phyloP scores from a whole-genome alignment of 2,888 invertebrate genomes.

The Meganola albula region DNA sequence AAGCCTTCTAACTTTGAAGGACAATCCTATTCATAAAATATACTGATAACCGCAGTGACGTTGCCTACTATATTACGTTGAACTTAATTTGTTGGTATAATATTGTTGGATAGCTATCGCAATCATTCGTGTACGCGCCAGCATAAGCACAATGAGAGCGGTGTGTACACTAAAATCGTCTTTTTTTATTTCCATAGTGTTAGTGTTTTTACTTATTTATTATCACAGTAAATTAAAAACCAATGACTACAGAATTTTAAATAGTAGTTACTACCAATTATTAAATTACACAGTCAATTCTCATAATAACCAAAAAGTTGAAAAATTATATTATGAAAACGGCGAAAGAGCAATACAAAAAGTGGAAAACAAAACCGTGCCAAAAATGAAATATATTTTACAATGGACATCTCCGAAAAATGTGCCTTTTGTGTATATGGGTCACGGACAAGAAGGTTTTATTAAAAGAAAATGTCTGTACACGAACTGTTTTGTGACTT shows the following conservation, averaged over 20 bases:
- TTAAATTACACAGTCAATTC: too few relatives aligned
- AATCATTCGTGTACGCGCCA: too few relatives aligned
- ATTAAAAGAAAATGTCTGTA: slow-evolving; percentile 41
- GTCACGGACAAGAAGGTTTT: slow-evolving; percentile 34
- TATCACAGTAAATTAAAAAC: not conserved
- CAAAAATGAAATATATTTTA: slow-evolving; percentile 41
- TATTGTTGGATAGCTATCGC: too few relatives aligned
- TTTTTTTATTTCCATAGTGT: slow-evolving; percentile 1
- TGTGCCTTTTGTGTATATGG: slow-evolving; percentile 42
- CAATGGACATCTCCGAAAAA: slow-evolving; percentile 38
- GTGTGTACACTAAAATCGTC: slow-evolving; percentile 5
- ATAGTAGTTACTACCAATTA: too few relatives aligned
- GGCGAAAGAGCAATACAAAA: slow-evolving; percentile 4
- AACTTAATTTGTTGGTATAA: too few relatives aligned
- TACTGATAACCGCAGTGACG: too few relatives aligned
- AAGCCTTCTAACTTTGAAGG: too few relatives aligned
- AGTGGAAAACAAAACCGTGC: slow-evolving; percentile 1
- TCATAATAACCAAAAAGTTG: too few relatives aligned
- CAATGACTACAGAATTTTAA: not conserved
- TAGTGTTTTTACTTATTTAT: slow-evolving; percentile 9
- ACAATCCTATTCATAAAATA: too few relatives aligned
- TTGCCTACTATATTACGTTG: too few relatives aligned
- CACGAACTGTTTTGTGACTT: slow-evolving; percentile 53
- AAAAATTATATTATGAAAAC: too few relatives aligned
- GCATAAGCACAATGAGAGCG: too few relatives aligned